phyloP scores from a whole-genome alignment of 2,888 invertebrate genomes.

The Cremastobaeus sp. region DNA sequence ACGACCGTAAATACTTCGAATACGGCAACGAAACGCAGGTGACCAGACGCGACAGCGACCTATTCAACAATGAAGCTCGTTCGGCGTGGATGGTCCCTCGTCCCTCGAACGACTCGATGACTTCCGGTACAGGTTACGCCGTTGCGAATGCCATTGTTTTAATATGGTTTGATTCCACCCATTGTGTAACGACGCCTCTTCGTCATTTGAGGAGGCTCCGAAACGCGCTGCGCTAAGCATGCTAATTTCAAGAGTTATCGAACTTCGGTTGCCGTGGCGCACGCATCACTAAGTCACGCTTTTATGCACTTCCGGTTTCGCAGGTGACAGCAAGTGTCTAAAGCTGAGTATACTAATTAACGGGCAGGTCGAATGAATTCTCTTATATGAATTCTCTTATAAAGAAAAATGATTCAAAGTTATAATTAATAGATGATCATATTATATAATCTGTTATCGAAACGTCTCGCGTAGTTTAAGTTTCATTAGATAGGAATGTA shows the following conservation, averaged over 20 bases:
- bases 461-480: too few species aligned
- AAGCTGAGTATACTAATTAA: too few species aligned
- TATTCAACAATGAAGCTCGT: constrained; percentile 74
- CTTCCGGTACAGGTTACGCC: constrained; percentile 65
- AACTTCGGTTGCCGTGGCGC: constrained; percentile 64
- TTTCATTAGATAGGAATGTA: too few species aligned
- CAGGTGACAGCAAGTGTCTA: too few species aligned
- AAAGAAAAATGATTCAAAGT: too few species aligned
- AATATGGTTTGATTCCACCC: constrained; percentile 71
- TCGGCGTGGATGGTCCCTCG: constrained; percentile 65
- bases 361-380: too few species aligned
- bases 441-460: too few species aligned
- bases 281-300: constrained; percentile 66
- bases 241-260: constrained; percentile 71
- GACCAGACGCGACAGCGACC: constrained; percentile 70
- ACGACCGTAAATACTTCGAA: neutral
- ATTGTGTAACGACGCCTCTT: constrained; percentile 71
- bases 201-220: constrained; percentile 68
- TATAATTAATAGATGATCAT: too few species aligned
- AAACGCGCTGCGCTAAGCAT: constrained; percentile 66
- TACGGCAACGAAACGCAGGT: constrained; percentile 27
- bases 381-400: too few species aligned
- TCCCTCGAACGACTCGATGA: constrained; percentile 60
- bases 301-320: neutral
- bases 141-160: constrained; percentile 71